Evolutionary conservation across 2,113 vertebrate species (phyloP), one percentile per base, ranked within the genome.

Genomic region (Hepsetus odoe): DNA sequence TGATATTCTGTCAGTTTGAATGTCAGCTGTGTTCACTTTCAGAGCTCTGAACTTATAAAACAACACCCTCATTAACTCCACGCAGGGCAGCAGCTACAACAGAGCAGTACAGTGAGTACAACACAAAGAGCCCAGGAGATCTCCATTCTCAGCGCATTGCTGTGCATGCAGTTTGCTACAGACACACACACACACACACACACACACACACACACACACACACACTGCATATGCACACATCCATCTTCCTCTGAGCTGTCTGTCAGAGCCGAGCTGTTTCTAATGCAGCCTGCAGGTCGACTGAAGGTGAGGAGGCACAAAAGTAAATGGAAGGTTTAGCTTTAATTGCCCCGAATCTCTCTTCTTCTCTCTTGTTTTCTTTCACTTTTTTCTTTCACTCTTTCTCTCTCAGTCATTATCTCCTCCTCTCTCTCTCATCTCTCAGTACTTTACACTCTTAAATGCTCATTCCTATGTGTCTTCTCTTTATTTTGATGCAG

Each of bases 111-210:
- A 44, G 22, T 44, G 11, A 68, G 30, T 68, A 68, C 38, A 68
- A 68, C 22, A 24, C 6, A 22, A 22, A 24, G 24, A 55, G 3
- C 51, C 51, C 51, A 55, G n/a, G 51, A 55, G 51, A 55, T n/a
- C 65, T 26, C 40, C 32, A 18, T 28, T 4, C 44, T 46, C 44
- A 6, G 7, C 44, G 24, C 55, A 30, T 16, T 77, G 65, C 64
- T 77, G 28, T 68, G 65, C 46, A 30, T 58, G 74, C 64, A 68
- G 10, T 68, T 77, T 56, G 22, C 28, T 16, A 69, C 53, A 38
- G 32, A 4, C 32, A 46, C 49, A 30, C 61, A 76, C 51, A 51
- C 49, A 51, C 28, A 20, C 56, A 30, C 24, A 28, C 38, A 61
- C 58, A 61, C 58, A 32, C 14, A 30, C n/a, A 51, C 20, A 11